Conservation (phyloP, 2,113 vertebrate genomes). For the Cephalopterus ornatus region DNA sequence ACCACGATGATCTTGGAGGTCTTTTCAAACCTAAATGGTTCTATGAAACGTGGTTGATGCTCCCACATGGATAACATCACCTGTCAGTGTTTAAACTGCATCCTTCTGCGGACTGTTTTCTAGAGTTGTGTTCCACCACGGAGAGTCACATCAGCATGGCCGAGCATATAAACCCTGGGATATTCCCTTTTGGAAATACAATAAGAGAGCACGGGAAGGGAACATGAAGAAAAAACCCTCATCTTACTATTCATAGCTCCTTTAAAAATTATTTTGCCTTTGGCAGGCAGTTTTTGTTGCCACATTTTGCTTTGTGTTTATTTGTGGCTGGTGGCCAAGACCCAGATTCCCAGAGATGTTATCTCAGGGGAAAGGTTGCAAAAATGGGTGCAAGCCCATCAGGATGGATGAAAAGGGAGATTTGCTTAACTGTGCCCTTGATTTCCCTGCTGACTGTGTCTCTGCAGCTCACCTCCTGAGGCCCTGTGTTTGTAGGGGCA, state of each 20-base stretch:
- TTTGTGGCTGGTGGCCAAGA: not conserved
- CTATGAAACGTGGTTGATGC: not conserved
- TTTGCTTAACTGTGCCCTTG: not conserved
- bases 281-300: not conserved
- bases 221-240: not conserved
- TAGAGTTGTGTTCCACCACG: not conserved
- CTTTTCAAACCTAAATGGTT: not conserved
- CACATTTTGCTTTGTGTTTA: not conserved
- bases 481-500: rapidly evolving
- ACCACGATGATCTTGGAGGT: too few relatives aligned
- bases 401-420: not conserved
- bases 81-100: not conserved
- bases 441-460: not conserved
- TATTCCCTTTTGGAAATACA: not conserved
- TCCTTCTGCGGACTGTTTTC: not conserved
- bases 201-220: not conserved
- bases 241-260: constrained; percentile 29
- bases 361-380: not conserved
- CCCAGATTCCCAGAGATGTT: not conserved
- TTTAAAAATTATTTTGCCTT: not conserved
- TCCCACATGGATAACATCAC: not conserved
- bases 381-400: not conserved
- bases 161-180: not conserved
- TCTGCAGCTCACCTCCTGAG: not conserved
- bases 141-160: not conserved